phyloP scores from a whole-genome alignment of 2,797 vertebrate genomes.

The Rallus crepitans region DNA sequence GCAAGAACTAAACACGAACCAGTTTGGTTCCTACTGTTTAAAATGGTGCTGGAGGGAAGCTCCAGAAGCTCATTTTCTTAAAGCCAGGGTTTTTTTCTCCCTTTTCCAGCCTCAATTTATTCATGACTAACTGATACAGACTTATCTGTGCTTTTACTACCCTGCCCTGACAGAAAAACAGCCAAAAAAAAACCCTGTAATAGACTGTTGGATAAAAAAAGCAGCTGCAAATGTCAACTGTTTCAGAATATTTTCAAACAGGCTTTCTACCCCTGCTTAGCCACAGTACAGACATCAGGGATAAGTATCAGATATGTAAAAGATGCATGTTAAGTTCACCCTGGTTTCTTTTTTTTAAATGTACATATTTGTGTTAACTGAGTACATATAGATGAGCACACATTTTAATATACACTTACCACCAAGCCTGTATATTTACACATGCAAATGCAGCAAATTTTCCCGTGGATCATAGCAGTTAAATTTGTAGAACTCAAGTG shows the following conservation, averaged over 20 bases:
- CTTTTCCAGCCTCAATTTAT: neutral
- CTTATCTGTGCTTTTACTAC: neutral
- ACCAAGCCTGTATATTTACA: neutral
- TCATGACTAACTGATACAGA: neutral
- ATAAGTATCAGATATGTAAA: neutral
- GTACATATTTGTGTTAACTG: neutral
- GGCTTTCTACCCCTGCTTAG: neutral
- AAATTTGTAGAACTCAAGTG: neutral
- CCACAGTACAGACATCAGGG: neutral
- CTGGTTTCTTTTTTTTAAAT: neutral
- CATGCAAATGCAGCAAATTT: neutral
- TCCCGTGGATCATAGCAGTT: slow-evolving; percentile 29
- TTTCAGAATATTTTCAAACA: neutral
- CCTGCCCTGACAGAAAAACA: neutral
- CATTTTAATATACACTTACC: neutral
- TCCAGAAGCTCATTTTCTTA: neutral
- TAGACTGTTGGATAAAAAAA: slow-evolving; percentile 1
- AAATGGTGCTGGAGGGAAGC: neutral
- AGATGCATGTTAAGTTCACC: neutral
- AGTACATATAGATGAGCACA: neutral
- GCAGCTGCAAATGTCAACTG: neutral
- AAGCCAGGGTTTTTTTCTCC: neutral
- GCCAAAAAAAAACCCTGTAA: neutral
- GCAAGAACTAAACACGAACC: neutral
- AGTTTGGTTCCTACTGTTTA: neutral